Base-by-base conservation (phyloP, 2,797 vertebrate genomes). In the Liparis tanakae region DNA sequence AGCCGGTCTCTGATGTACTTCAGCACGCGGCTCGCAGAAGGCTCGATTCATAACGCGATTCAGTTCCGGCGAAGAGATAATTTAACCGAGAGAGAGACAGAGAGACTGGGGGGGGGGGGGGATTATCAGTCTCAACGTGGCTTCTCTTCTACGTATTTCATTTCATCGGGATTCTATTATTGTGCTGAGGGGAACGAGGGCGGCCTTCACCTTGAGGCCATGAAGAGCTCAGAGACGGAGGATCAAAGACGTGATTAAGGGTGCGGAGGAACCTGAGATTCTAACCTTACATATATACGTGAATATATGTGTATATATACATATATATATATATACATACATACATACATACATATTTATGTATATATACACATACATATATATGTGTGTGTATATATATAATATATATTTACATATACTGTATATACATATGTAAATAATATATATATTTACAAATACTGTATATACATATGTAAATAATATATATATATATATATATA, bases 1-100 rank as follows among this genome's bases (percentile, higher is more conserved):
- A 60, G 66, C 59, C 2, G 36, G 66, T 70, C 80, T 73, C 77
- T 79, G 43, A 84, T 85, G 78, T 60, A 69, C 85, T 86, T 80
- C 78, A 73, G 44, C 43, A 57, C 10, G 30, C 48, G 69, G 48
- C 57, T 75, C 66, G 50, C 57, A 69, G 25, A 4, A 30, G 2
- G 25, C 4, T 30, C 4, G 25, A 30, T 30, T 30, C 25, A 30
- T 61, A 66, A 79, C 50, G 64, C 51, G 67, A 88, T 77, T 72
- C 53, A 58, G 7, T 91, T 81, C 85, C 73, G 6, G 1, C 67
- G 72, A 66, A 37, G 39, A 73, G 15, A 1, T 69, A 72, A 86
- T 70, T 50, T 67, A 63, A 83, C 65, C 68, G 18, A 79, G 60
- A 30, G 25, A 30, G 25, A 30, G 25, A 30, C n/a, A n/a, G n/a